phyloP scores from a whole-genome alignment of 2,113 vertebrate genomes.

The Megaleporinus macrocephalus region DNA sequence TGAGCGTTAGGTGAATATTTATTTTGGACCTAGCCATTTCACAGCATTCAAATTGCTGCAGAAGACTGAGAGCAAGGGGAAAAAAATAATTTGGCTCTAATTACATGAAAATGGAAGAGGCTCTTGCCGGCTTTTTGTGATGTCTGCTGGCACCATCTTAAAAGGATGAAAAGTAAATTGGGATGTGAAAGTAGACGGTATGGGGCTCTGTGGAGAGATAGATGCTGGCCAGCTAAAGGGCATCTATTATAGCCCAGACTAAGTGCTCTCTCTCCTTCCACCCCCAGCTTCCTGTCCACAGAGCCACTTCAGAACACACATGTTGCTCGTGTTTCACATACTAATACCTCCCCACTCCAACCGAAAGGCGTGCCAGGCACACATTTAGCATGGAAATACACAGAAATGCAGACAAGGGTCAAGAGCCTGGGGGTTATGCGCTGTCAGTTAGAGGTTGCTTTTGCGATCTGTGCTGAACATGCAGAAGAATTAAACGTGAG shows the following conservation, averaged over 20 bases:
- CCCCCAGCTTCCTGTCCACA: conserved; percentile 18
- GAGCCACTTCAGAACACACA: conserved; percentile 20
- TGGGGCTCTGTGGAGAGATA: conserved; percentile 24
- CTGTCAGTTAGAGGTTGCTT: neutral
- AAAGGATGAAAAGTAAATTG: conserved; percentile 48
- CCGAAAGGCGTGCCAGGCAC: neutral
- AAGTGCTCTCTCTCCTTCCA: conserved; percentile 32
- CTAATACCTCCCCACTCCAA: conserved; percentile 5
- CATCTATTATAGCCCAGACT: conserved; percentile 49
- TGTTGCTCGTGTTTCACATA: conserved; percentile 15
- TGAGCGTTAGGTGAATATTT: conserved; percentile 25
- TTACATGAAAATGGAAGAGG: conserved; percentile 49
- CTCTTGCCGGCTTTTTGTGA: conserved; percentile 25
- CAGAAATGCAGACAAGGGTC: neutral
- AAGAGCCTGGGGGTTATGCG: neutral
- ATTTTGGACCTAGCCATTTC: conserved; percentile 29
- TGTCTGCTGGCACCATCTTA: conserved; percentile 6
- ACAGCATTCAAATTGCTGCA: neutral
- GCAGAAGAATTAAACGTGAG: too few relatives aligned
- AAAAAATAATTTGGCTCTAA: conserved; percentile 45
- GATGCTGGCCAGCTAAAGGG: conserved; percentile 44
- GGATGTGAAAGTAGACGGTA: conserved; percentile 27
- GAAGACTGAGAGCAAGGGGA: conserved; percentile 18
- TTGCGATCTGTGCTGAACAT: neutral
- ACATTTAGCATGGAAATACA: neutral